Conservation (phyloP, 2,888 invertebrate species). For the Synergus laeviventris region DNA sequence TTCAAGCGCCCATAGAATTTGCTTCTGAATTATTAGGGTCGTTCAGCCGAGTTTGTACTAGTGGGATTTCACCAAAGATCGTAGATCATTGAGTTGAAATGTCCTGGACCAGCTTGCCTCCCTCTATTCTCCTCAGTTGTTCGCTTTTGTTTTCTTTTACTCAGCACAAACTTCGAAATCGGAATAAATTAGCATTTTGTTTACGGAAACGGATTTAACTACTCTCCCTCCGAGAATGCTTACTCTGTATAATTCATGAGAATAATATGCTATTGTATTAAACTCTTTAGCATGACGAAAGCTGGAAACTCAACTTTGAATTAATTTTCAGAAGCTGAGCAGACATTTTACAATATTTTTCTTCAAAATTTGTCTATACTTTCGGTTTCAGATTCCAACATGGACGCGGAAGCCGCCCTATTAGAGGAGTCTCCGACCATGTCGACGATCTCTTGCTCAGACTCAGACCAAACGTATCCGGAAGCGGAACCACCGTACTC, state of each 20-base stretch:
- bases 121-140: conserved; percentile 44
- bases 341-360: background rate
- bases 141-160: conserved; percentile 53
- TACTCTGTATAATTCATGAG: conserved; percentile 9
- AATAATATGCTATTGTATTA: background rate
- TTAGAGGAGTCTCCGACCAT: conserved; percentile 72
- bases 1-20: conserved; percentile 65
- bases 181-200: conserved; percentile 31
- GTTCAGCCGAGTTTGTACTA: conserved; percentile 54
- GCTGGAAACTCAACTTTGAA: background rate
- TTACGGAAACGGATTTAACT: background rate
- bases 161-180: conserved; percentile 18
- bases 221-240: background rate
- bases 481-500: conserved; percentile 63
- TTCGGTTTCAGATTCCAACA: conserved; percentile 62
- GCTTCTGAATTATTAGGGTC: conserved; percentile 64
- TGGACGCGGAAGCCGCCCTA: conserved; percentile 73
- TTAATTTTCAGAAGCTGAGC: background rate
- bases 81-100: conserved; percentile 55
- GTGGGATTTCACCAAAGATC: conserved; percentile 51
- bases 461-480: conserved; percentile 66
- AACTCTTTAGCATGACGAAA: background rate
- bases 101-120: conserved; percentile 30
- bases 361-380: conserved; percentile 26
- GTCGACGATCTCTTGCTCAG: conserved; percentile 69